These are phyloP conservation scores for Megaceryle alcyon DNA, from an alignment of 2,797 vertebrate species.

Conservation along the genomic window DNA sequence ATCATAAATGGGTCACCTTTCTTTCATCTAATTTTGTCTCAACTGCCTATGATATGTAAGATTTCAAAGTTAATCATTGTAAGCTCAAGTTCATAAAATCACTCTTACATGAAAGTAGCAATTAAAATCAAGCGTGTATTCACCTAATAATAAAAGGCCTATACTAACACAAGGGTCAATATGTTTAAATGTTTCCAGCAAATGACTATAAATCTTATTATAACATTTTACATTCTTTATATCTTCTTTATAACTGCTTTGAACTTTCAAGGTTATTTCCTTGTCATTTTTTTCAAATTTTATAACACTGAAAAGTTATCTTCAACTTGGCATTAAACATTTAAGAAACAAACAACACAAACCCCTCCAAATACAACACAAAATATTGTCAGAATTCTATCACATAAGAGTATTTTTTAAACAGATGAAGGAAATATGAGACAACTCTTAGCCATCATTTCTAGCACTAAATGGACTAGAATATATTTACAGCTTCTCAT, in stretches of 20 bases:
- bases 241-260: background rate
- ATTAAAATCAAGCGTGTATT: conserved; percentile 47
- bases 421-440: background rate
- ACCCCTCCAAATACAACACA: background rate
- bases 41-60: background rate
- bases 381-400: background rate
- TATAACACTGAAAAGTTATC: background rate
- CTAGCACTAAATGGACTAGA: background rate
- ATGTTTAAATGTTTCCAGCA: conserved; percentile 21
- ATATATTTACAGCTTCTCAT: background rate
- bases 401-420: background rate
- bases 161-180: background rate
- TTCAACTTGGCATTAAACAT: background rate
- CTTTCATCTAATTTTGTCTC: conserved; percentile 2
- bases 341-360: background rate
- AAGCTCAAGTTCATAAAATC: conserved; percentile 50
- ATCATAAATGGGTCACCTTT: background rate
- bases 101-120: conserved; percentile 24
- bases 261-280: conserved; percentile 6
- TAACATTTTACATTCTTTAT: background rate
- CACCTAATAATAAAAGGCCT: conserved; percentile 30
- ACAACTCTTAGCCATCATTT: background rate
- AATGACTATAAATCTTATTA: background rate
- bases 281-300: background rate
- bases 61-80: conserved; percentile 50